phyloP scores from a whole-genome alignment of 2,888 invertebrate species.

The Amphipoea lucens region DNA sequence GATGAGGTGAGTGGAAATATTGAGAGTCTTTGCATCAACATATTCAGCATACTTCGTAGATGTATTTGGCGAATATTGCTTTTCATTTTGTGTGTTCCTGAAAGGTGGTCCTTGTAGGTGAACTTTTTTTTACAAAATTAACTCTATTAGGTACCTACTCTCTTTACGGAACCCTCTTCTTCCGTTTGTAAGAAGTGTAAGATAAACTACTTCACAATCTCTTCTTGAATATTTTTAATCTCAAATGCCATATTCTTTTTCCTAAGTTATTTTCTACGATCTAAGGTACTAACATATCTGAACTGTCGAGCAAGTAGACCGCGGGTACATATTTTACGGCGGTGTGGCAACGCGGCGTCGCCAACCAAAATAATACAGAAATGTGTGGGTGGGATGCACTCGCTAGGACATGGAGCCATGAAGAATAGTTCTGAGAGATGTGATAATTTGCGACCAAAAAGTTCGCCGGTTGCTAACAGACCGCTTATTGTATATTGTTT shows the following conservation, averaged over 20 bases:
- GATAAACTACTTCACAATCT: not conserved
- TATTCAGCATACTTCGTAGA: not conserved
- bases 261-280: constrained; percentile 42
- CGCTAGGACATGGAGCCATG: constrained; percentile 56
- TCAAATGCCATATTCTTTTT: constrained; percentile 13
- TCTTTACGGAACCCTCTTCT: not conserved
- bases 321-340: constrained; percentile 79
- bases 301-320: constrained; percentile 55
- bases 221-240: not conserved
- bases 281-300: constrained; percentile 30
- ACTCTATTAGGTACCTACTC: not conserved
- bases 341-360: constrained; percentile 81
- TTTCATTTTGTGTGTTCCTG: not conserved
- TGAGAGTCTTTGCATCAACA: not conserved
- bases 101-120: not conserved
- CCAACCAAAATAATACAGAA: constrained; percentile 83
- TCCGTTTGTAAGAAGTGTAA: not conserved
- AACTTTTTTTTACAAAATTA: not conserved
- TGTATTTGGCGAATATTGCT: not conserved
- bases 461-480: not conserved
- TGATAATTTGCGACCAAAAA: not conserved
- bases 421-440: constrained; percentile 21
- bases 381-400: constrained; percentile 86
- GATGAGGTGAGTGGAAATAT: not conserved
- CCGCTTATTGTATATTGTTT: not conserved